Evolutionary conservation across 2,888 invertebrate species (phyloP).

Genomic region (Ennomos fuscantarius): DNA sequence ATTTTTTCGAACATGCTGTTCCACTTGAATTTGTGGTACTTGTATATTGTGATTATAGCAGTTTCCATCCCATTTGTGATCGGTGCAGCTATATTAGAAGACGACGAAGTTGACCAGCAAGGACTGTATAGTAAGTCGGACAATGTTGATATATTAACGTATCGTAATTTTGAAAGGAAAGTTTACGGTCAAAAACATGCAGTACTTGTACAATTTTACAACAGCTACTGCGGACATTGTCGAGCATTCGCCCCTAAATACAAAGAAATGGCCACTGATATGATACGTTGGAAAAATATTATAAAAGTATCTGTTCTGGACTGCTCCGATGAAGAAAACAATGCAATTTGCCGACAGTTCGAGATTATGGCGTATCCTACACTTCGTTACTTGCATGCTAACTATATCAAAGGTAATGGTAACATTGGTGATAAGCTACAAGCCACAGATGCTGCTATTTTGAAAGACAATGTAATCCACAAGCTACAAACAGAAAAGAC

Average conservation of each 20-base stretch:
- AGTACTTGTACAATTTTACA: slow-evolving; percentile 96
- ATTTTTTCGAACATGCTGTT: too few relatives aligned
- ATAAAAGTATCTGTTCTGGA: slow-evolving; percentile 92
- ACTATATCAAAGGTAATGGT: slow-evolving; percentile 84
- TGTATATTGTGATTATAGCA: slow-evolving; percentile 21
- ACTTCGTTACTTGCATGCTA: slow-evolving; percentile 91
- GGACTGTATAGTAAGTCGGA: slow-evolving; percentile 88
- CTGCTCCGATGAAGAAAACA: slow-evolving; percentile 94
- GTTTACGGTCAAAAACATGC: slow-evolving; percentile 87
- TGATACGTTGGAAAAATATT: slow-evolving; percentile 89
- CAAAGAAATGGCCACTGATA: slow-evolving; percentile 90
- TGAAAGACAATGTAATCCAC: slow-evolving; percentile 84
- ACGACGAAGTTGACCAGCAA: slow-evolving; percentile 71
- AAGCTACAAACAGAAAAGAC: slow-evolving; percentile 87
- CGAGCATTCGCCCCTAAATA: slow-evolving; percentile 95
- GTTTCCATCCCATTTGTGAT: slow-evolving; percentile 41
- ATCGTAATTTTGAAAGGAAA: slow-evolving; percentile 87
- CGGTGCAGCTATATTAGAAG: slow-evolving; percentile 63
- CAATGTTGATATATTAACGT: slow-evolving; percentile 87
- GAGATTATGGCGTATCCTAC: slow-evolving; percentile 96
- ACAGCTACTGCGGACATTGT: slow-evolving; percentile 98
- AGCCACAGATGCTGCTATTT: slow-evolving; percentile 81
- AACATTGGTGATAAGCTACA: slow-evolving; percentile 87
- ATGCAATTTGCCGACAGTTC: slow-evolving; percentile 94
- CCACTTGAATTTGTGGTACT: too few relatives aligned